Base-by-base conservation (phyloP, 2,888 invertebrate genomes). In the Magallana nippona region DNA sequence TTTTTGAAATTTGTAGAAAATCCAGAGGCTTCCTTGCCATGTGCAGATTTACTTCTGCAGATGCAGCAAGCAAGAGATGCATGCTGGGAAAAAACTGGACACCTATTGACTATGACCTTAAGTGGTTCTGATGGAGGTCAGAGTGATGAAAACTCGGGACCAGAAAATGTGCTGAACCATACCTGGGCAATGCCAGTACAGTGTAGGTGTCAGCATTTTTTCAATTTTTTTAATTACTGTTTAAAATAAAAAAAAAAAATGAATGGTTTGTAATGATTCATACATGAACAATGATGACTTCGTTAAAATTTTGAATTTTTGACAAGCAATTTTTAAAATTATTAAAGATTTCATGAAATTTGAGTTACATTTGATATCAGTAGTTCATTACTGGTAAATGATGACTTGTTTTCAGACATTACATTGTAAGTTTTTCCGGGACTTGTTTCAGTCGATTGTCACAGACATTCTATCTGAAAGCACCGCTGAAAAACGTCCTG, bases 91-190 rank as follows among this genome's bases (percentile, higher is more conserved):
- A 92, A 90, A 86, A 79, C 63, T 92, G 93, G 92, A 77, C 89
- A 87, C 78, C 89, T 86, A 57, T 84, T 93, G 78, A 88, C 86
- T 58, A 11, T 93, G 85, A 88, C 86, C 8, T 81, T 93, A 32
- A 85, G 85, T 79, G 93, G 92, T 1, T 92, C 91, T 89, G 93
- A 93, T 88, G 93, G 92, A n/a, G 93, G 92, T 8, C 89, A 90
- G 82, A 88, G 89, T 82, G 92, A 93, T 78, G 92, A 92, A 17
- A 89, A 90, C 15, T 88, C 91, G 10, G 86, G 86, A 55, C 91
- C 92, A n/a, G 90, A 89, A 71, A 92, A 92, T 85, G 91, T 93
- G 22, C 90, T 92, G 71, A 87, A 27, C 57, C 78, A 87, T 1
- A 86, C 88, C 82, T 91, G 92, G 91, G 87, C 90, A 57, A 86